Base-by-base conservation (phyloP, 2,113 vertebrate species). In the Anser brachyrhynchus region DNA sequence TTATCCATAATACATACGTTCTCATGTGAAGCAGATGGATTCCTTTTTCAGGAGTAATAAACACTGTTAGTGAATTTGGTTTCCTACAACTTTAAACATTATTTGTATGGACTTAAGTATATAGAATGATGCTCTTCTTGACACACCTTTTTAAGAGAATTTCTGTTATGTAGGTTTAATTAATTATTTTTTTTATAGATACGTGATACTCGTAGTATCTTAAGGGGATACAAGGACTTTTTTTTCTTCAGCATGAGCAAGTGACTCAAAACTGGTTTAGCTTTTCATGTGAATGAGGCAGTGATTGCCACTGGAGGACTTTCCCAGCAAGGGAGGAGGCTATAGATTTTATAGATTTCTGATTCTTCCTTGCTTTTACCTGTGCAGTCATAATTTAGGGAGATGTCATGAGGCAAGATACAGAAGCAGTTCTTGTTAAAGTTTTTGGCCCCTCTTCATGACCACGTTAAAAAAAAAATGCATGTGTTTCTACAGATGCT, bases 401-500 rank as follows among this genome's bases (percentile, higher is more conserved):
- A 76, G 22, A 20, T 35, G 6, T 29, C 37, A 11, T 51, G 31
- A 13, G 4, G 25, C 66, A 35, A 46, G n/a, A 64, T 35, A 54
- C 1, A 82, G 43, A 67, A 61, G 26, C 51, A 67, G 41, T 35
- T 94, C 55, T 69, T 88, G 55, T 82, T 39, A 11, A 73, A 79
- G 28, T 2, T 51, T 87, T 83, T 79, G 33, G 8, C 51, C n/a
- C 20, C 2, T 31, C 11, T 49, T 75, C 16, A 33, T 0, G 0
- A 35, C 19, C 31, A 4, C 8, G 23, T 58, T 84, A 75, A 39
- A 81, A 87, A 73, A 4, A 8, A 81, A 4, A 9, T 12, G 6
- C 39, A 6, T 31, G 8, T 54, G 31, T 43, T 90, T 84, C 25
- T 82, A 61, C 62, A 82, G 58, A 43, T 65, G 11, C 7, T 67